These are phyloP conservation scores for Protonibea diacanthus DNA, from an alignment of 2,797 vertebrate genomes.

Conservation along the genomic window DNA sequence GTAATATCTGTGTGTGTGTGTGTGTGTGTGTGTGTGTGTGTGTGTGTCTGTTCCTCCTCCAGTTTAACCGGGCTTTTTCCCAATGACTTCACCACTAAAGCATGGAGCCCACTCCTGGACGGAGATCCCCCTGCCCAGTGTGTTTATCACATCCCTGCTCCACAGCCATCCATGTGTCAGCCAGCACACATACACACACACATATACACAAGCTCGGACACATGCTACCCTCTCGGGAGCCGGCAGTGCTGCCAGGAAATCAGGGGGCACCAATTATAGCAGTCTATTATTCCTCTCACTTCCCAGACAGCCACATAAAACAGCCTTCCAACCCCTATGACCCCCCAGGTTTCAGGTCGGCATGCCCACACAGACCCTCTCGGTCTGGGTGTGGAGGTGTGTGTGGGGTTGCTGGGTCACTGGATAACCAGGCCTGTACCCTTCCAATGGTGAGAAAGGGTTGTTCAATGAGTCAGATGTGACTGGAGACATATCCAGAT, in stretches of 20 bases:
- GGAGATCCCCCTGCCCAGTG: conserved; percentile 85
- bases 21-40: conserved; percentile 39
- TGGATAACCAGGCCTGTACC: conserved; percentile 56
- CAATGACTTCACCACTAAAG: conserved; percentile 86
- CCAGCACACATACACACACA: conserved; percentile 44
- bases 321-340: conserved; percentile 39
- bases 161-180: conserved; percentile 76
- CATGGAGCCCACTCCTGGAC: conserved; percentile 82
- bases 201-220: conserved; percentile 48
- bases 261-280: conserved; percentile 79
- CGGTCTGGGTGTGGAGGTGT: conserved; percentile 52
- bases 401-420: conserved; percentile 63
- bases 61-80: conserved; percentile 80
- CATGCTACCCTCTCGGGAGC: conserved; percentile 74
- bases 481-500: conserved; percentile 67
- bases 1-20: conserved; percentile 63
- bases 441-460: conserved; percentile 40
- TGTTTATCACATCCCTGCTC: conserved; percentile 83
- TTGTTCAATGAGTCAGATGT: conserved; percentile 69
- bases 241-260: conserved; percentile 75
- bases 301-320: conserved; percentile 77
- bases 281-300: conserved; percentile 79
- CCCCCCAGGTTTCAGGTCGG: conserved; percentile 47
- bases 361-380: conserved; percentile 50
- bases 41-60: conserved; percentile 73